These are phyloP conservation scores for Rhyacichthys aspro DNA, from an alignment of 2,797 vertebrate genomes.

Conservation along the genomic window DNA sequence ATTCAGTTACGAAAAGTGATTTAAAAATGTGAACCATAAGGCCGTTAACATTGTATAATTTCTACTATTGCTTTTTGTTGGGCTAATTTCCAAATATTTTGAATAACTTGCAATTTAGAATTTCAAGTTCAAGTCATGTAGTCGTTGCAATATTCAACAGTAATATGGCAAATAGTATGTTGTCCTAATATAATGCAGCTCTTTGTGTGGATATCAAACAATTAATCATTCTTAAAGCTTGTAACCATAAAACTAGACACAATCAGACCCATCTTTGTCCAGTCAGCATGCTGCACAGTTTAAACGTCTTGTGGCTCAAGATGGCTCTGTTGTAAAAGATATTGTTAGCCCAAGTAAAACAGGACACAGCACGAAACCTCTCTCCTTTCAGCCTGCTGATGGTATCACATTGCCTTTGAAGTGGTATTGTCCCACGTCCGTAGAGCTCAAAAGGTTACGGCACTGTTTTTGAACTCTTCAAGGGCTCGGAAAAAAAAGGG, in stretches of 20 bases:
- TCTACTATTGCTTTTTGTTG: no score
- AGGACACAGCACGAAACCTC: slow-evolving; percentile 62
- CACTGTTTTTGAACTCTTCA: slow-evolving; percentile 25
- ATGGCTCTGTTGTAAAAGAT: slow-evolving; percentile 40
- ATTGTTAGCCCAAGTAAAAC: slow-evolving; percentile 45
- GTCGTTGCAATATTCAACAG: no score
- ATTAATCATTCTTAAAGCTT: not conserved
- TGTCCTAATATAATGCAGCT: no score
- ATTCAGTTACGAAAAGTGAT: no score
- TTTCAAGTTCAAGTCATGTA: no score
- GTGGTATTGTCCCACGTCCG: slow-evolving; percentile 21
- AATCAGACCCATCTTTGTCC: not conserved
- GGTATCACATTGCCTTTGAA: slow-evolving; percentile 51
- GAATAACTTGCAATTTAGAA: no score
- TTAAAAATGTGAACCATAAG: no score
- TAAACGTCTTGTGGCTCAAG: slow-evolving; percentile 25
- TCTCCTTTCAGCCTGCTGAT: slow-evolving; percentile 53
- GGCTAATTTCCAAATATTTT: no score
- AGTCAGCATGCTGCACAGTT: not conserved
- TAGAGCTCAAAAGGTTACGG: slow-evolving; percentile 36
- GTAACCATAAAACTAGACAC: slow-evolving; percentile 14
- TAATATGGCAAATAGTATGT: no score
- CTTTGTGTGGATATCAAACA: no score
- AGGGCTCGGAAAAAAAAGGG: slow-evolving; percentile 35
- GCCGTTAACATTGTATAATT: no score